Conservation (phyloP, 1,140 invertebrate genomes). For the Muscidifurax raptorellus region DNA sequence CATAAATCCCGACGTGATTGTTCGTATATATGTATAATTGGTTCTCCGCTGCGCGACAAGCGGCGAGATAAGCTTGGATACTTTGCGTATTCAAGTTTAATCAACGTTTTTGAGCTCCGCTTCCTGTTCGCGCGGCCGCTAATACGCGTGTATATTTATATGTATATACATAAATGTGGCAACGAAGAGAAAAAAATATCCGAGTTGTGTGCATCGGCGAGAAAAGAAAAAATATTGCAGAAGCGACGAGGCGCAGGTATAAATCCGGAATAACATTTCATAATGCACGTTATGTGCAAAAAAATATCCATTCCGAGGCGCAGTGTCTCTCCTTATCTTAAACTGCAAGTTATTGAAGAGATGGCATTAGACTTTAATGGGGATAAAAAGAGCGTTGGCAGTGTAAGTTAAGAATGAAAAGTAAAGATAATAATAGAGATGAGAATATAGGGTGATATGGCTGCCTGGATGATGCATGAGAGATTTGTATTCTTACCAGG, state of each 20-base stretch:
- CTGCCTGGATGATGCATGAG: not conserved
- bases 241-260: constrained; percentile 29
- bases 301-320: not conserved
- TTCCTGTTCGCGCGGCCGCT: too few relatives aligned
- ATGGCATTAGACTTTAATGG: too few relatives aligned
- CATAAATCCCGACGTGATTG: too few relatives aligned
- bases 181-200: constrained; percentile 43
- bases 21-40: too few relatives aligned
- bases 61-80: not conserved
- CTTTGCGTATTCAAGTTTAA: not conserved
- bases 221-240: constrained; percentile 43
- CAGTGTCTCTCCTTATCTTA: constrained; percentile 10
- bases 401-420: not conserved
- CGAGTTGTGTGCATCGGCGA: too few relatives aligned
- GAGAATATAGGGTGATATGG: not conserved
- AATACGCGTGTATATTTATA: too few relatives aligned
- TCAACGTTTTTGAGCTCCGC: constrained; percentile 13
- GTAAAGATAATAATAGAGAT: not conserved
- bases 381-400: not conserved
- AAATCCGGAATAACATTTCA: constrained; percentile 40
- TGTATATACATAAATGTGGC: constrained; percentile 22
- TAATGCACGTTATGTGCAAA: constrained; percentile 40
- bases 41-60: too few relatives aligned
- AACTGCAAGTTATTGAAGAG: not conserved
- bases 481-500: constrained; percentile 70